A percentile compares a stretch with the other conserved stretches of the same genome.
Conservation (phyloP, 2,888 invertebrate species). For the Spicauda simplicius region DNA sequence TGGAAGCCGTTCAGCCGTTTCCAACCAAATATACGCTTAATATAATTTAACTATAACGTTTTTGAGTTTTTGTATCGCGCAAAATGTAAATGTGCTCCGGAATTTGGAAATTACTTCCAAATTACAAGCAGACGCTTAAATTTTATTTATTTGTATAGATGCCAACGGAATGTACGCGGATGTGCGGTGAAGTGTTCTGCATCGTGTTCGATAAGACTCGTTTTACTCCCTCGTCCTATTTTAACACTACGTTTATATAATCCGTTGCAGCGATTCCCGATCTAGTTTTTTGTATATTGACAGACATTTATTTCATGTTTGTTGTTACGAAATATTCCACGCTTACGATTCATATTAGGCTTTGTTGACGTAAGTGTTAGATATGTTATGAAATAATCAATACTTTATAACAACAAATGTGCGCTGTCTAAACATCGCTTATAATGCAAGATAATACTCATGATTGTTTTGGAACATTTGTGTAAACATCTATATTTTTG, state of each 20-base stretch:
- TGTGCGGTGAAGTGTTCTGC: constrained; percentile 46
- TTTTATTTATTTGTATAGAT: constrained; percentile 11
- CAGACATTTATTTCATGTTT: not conserved
- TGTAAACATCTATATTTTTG: constrained; percentile 38
- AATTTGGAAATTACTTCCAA: no score
- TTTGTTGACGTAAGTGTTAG: constrained; percentile 10
- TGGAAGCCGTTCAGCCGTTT: no score
- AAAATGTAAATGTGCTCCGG: no score
- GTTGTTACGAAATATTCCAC: constrained; percentile 3
- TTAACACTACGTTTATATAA: constrained; percentile 55
- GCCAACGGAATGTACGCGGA: constrained; percentile 52
- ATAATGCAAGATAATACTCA: constrained; percentile 9
- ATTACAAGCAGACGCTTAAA: not conserved
- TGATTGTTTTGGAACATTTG: constrained; percentile 21
- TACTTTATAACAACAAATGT: constrained; percentile 6
- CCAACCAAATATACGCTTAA: no score
- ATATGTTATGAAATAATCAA: constrained; percentile 13
- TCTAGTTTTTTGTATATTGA: constrained; percentile 44
- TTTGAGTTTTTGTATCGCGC: no score
- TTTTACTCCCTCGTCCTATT: constrained; percentile 60
- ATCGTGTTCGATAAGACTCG: constrained; percentile 48
- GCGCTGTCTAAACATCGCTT: constrained; percentile 12
- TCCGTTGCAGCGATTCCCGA: constrained; percentile 50
- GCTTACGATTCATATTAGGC: not conserved
- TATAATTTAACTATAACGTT: no score